Percentiles rank a stretch among this genome's conserved stretches.
Evolutionary conservation across 1,140 invertebrate genomes (phyloP).

Genomic region (Theocolax elegans): DNA sequence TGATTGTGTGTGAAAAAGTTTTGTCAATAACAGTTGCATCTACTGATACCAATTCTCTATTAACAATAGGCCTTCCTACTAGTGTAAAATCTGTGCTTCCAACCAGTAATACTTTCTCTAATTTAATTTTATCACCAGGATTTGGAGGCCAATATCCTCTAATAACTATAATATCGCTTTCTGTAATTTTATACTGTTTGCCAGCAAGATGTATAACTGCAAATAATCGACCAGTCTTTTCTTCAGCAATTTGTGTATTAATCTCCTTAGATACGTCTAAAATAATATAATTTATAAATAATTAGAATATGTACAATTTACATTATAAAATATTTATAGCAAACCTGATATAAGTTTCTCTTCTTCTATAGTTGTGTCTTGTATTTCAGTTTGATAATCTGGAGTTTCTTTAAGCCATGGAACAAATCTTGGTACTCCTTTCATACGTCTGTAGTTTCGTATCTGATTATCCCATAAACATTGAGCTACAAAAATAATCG

Average conservation of each 20-base stretch:
- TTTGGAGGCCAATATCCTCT: conserved; percentile 87
- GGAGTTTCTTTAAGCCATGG: conserved; percentile 51
- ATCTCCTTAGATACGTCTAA: conserved; percentile 69
- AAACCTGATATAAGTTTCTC: conserved; percentile 50
- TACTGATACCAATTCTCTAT: conserved; percentile 78
- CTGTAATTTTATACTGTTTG: conserved; percentile 88
- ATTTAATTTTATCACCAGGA: conserved; percentile 82
- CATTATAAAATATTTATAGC: neutral
- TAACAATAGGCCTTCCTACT: conserved; percentile 83
- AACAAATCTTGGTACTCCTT: conserved; percentile 29
- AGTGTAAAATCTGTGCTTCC: conserved; percentile 88
- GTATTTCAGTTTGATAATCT: conserved; percentile 47
- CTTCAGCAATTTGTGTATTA: conserved; percentile 69
- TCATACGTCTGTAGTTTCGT: conserved; percentile 23
- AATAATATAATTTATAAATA: neutral
- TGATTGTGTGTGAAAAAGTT: conserved; percentile 85
- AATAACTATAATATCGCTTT: conserved; percentile 86
- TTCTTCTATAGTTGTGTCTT: conserved; percentile 48
- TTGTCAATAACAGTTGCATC: conserved; percentile 92
- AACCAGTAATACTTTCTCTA: conserved; percentile 89
- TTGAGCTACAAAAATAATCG: neutral
- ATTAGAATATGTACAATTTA: neutral
- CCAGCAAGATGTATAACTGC: conserved; percentile 86
- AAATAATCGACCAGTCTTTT: conserved; percentile 80
- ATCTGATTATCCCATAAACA: conserved; percentile 13